These are phyloP conservation scores for Phasia obesa DNA, from an alignment of 2,888 invertebrate species.

Conservation along the genomic window DNA sequence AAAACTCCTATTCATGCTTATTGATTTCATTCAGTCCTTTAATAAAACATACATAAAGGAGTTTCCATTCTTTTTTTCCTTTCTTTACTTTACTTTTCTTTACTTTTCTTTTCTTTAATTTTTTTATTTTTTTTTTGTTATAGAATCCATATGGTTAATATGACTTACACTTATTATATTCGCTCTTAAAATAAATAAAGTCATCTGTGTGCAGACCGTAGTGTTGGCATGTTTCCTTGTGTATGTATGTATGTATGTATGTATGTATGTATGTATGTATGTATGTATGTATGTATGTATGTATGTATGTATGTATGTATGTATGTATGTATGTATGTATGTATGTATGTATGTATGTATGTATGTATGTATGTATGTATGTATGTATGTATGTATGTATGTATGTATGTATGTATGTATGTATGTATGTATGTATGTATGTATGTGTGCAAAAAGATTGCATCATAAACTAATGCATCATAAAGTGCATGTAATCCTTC, in stretches of 20 bases:
- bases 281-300: background rate
- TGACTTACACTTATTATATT: background rate
- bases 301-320: background rate
- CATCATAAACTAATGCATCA: constrained; percentile 58
- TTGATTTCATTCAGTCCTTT: no score
- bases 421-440: background rate
- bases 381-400: background rate
- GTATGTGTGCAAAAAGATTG: constrained; percentile 11
- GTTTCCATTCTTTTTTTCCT: no score
- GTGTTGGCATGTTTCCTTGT: background rate
- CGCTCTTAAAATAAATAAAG: background rate
- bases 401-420: background rate
- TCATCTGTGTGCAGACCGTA: background rate
- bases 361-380: background rate
- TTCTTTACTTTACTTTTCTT: no score
- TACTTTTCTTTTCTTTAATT: no score
- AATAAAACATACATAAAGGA: no score
- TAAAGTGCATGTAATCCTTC: constrained; percentile 45
- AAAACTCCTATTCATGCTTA: no score
- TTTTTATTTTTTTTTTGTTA: background rate
- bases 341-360: background rate
- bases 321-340: background rate
- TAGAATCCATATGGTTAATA: constrained; percentile 14
- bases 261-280: background rate
- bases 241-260: background rate